Conservation (phyloP, 2,113 vertebrate genomes). For the Axis porcinus region DNA sequence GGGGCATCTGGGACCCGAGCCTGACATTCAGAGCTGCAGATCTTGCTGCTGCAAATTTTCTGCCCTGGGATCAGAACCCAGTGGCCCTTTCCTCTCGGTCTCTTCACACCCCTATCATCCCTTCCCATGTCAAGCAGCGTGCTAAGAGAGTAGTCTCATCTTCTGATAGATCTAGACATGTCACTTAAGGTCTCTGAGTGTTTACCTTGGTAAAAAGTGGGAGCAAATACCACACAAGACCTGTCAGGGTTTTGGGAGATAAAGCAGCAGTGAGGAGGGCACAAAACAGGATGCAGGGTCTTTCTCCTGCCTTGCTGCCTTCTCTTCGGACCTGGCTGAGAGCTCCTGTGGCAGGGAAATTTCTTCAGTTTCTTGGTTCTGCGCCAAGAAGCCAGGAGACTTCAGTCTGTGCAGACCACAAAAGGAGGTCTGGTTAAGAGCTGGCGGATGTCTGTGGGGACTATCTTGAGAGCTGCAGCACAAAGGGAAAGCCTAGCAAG, state of each 20-base stretch:
- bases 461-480: too few species aligned
- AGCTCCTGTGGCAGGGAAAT: not conserved
- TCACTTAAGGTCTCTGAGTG: not conserved
- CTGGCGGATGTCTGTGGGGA: rapidly evolving
- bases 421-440: not conserved
- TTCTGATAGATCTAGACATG: not conserved
- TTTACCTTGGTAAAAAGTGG: not conserved
- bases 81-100: not conserved
- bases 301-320: not conserved
- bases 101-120: not conserved
- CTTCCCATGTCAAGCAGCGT: rapidly evolving
- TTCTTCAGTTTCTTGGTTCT: not conserved
- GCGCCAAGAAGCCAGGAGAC: not conserved
- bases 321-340: not conserved
- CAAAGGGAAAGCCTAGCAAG: not conserved
- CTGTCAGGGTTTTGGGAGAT: not conserved
- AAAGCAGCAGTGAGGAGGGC: not conserved
- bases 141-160: not conserved
- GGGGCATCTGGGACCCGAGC: not conserved
- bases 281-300: not conserved
- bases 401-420: not conserved
- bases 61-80: not conserved
- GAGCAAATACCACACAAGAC: not conserved
- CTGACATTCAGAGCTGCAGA: not conserved
- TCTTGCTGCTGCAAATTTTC: not conserved